These are phyloP conservation scores for Cotesia typhae DNA, from an alignment of 1,140 invertebrate species.

Conservation along the genomic window DNA sequence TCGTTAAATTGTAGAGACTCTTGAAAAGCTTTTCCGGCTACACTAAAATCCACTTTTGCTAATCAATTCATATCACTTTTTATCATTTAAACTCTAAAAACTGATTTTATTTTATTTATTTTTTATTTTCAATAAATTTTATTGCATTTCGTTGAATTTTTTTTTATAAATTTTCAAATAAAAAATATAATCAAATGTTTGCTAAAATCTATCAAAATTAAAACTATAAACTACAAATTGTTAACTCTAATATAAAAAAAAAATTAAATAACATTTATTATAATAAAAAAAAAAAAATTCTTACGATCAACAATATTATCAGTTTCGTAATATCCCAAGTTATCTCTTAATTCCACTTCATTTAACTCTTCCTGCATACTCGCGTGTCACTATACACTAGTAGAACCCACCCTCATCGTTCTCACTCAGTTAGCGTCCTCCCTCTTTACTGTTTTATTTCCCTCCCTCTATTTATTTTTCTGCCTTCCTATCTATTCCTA, in stretches of 20 bases:
- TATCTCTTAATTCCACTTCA: conserved; percentile 46
- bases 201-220: too few relatives aligned
- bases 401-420: conserved; percentile 31
- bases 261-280: background rate
- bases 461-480: background rate
- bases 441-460: too few relatives aligned
- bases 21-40: conserved; percentile 7
- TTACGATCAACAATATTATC: conserved; percentile 20
- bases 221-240: too few relatives aligned
- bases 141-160: background rate
- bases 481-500: background rate
- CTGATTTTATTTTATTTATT: background rate
- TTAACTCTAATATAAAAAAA: too few relatives aligned
- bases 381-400: conserved; percentile 43
- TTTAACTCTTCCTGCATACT: conserved; percentile 44
- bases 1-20: background rate
- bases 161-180: background rate
- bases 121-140: background rate
- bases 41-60: background rate
- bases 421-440: conserved; percentile 9
- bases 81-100: background rate
- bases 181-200: too few relatives aligned
- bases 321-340: conserved; percentile 33
- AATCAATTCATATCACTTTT: background rate
- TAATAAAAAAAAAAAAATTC: conserved; percentile 3